phyloP scores from a whole-genome alignment of 2,113 vertebrate genomes.

The Burhinus bistriatus region DNA sequence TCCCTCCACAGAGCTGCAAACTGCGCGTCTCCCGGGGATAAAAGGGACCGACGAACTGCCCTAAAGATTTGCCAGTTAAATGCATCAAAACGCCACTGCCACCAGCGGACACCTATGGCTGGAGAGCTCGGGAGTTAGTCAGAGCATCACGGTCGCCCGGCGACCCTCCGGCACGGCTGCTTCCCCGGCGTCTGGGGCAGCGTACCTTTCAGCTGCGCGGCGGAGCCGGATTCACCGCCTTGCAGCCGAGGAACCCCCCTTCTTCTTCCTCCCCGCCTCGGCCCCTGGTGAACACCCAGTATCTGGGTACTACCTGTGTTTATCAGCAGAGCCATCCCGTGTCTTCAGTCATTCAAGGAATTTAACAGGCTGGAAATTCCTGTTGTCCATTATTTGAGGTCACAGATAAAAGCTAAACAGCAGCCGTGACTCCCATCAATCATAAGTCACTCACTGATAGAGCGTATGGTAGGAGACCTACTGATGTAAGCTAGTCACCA shows the following conservation, averaged over 20 bases:
- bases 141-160: neutral
- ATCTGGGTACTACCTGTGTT: constrained; percentile 79
- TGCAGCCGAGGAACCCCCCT: constrained; percentile 64
- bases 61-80: neutral
- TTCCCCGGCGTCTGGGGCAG: neutral
- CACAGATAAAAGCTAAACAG: constrained; percentile 78
- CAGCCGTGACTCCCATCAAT: constrained; percentile 88
- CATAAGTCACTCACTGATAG: constrained; percentile 86
- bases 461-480: constrained; percentile 96
- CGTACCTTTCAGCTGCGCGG: neutral
- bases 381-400: constrained; percentile 82
- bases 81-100: neutral
- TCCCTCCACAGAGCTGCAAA: neutral
- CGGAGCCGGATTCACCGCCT: constrained; percentile 25
- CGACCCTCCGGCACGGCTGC: neutral
- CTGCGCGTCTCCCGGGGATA: neutral
- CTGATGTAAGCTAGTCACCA: constrained; percentile 98
- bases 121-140: neutral
- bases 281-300: constrained; percentile 40
- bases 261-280: constrained; percentile 9
- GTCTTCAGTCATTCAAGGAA: constrained; percentile 83
- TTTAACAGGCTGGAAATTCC: constrained; percentile 84
- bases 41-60: neutral
- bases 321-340: constrained; percentile 78
- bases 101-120: neutral